Conservation (phyloP, 2,888 invertebrate genomes). For the Craniophora ligustri region DNA sequence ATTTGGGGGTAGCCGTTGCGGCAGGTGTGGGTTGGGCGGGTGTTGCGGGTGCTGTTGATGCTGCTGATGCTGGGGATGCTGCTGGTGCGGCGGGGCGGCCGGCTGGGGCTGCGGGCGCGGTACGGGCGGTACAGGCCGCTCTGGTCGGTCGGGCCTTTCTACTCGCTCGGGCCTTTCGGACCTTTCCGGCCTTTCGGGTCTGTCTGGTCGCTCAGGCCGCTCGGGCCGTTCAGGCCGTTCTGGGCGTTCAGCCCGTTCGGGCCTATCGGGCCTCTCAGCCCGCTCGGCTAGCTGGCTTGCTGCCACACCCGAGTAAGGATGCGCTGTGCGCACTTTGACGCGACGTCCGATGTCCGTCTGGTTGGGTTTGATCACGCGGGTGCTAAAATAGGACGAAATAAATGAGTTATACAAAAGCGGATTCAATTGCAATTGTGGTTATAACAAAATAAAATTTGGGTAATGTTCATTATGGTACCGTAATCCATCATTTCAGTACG, state of each 20-base stretch:
- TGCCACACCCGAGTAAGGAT: slow-evolving; percentile 75
- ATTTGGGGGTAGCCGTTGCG: slow-evolving; percentile 85
- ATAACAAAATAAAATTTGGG: no score
- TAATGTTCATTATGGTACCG: no score
- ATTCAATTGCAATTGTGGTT: slow-evolving; percentile 6
- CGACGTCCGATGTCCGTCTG: slow-evolving; percentile 96
- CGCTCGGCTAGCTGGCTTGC: slow-evolving; percentile 71
- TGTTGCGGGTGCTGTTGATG: slow-evolving; percentile 65
- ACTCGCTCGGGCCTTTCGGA: slow-evolving; percentile 68
- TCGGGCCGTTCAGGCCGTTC: slow-evolving; percentile 70
- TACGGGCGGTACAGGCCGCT: slow-evolving; percentile 56
- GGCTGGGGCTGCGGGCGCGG: slow-evolving; percentile 58
- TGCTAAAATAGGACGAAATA: slow-evolving; percentile 88
- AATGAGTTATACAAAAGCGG: slow-evolving; percentile 40
- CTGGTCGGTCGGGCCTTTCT: slow-evolving; percentile 58
- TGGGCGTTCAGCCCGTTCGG: slow-evolving; percentile 66
- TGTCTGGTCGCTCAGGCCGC: slow-evolving; percentile 67
- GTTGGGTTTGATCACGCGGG: slow-evolving; percentile 97
- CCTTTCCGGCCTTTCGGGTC: slow-evolving; percentile 63
- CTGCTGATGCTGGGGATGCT: slow-evolving; percentile 53
- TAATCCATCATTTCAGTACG: no score
- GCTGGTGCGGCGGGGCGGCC: slow-evolving; percentile 59
- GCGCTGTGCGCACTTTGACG: slow-evolving; percentile 91
- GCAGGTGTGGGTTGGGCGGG: slow-evolving; percentile 78
- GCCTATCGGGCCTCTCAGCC: slow-evolving; percentile 66